Conservation (phyloP, 2,888 invertebrate species). For the Sclerodermus sp. region DNA sequence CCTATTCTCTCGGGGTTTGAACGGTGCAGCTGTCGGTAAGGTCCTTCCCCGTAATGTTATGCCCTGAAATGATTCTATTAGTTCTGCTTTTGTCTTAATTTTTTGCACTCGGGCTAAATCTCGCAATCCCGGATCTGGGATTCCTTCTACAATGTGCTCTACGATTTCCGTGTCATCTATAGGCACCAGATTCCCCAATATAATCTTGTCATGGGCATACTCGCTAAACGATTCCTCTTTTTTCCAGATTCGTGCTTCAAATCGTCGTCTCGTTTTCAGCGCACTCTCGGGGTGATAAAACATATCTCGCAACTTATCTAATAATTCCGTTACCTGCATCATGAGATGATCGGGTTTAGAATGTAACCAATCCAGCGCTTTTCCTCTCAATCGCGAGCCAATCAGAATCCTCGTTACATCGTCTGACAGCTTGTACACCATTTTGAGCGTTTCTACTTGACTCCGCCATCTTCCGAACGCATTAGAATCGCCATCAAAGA, state of each 20-base stretch:
- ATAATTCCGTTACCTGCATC: conserved; percentile 3
- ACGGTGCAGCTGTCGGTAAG: not conserved
- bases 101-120: conserved; percentile 10
- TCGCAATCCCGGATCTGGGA: conserved; percentile 8
- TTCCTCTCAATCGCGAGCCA: conserved; percentile 4
- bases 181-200: conserved; percentile 6
- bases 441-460: conserved; percentile 6
- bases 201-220: not conserved
- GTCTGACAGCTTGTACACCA: conserved; percentile 5
- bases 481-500: conserved; percentile 4
- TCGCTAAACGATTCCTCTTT: too few relatives aligned
- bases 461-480: conserved; percentile 11
- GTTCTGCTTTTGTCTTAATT: conserved; percentile 2
- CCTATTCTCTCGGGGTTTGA: not conserved
- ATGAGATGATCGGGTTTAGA: conserved; percentile 11
- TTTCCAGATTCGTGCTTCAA: conserved; percentile 2
- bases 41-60: not conserved
- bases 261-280: conserved; percentile 6
- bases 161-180: conserved; percentile 9
- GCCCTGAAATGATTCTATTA: conserved; percentile 11
- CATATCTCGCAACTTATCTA: conserved; percentile 7
- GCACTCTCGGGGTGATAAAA: conserved; percentile 1
- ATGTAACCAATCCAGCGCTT: conserved; percentile 13
- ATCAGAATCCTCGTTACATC: conserved; percentile 10
- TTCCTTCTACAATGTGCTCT: conserved; percentile 12